These are phyloP conservation scores for Campylorhamphus procurvoides DNA, from an alignment of 2,113 vertebrate genomes.

Conservation along the genomic window DNA sequence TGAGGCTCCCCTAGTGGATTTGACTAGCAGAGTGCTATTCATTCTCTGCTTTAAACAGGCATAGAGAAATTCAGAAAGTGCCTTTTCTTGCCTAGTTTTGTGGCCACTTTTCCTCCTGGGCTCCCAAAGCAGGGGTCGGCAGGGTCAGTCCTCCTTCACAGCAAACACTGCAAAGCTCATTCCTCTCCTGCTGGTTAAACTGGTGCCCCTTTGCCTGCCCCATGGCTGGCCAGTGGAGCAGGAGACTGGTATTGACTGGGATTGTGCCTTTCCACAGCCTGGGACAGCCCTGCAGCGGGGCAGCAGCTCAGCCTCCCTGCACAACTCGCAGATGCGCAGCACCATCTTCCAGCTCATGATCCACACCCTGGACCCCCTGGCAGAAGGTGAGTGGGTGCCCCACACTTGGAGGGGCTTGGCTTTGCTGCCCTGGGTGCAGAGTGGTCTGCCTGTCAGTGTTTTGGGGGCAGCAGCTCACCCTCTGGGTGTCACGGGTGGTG, in stretches of 20 bases:
- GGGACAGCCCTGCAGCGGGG: slow-evolving; percentile 84
- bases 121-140: not conserved
- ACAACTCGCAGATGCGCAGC: slow-evolving; percentile 92
- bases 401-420: not conserved
- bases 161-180: not conserved
- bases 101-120: not conserved
- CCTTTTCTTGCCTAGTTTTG: not conserved
- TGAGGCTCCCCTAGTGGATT: not conserved
- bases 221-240: not conserved
- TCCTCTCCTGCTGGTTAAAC: not conserved
- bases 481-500: not conserved
- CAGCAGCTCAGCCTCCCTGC: slow-evolving; percentile 90
- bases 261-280: slow-evolving; percentile 74
- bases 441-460: not conserved
- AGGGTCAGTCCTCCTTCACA: not conserved
- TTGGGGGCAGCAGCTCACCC: not conserved
- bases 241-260: not conserved
- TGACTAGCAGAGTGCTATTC: not conserved
- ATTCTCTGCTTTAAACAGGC: not conserved
- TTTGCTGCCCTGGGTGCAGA: not conserved
- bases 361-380: slow-evolving; percentile 90
- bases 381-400: slow-evolving; percentile 83
- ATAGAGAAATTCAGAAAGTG: not conserved
- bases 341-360: slow-evolving; percentile 95
- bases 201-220: not conserved